Percentiles rank a stretch among this genome's conserved stretches.
phyloP scores from a whole-genome alignment of 2,888 invertebrate genomes.

The Sphaeridia pumilis region DNA sequence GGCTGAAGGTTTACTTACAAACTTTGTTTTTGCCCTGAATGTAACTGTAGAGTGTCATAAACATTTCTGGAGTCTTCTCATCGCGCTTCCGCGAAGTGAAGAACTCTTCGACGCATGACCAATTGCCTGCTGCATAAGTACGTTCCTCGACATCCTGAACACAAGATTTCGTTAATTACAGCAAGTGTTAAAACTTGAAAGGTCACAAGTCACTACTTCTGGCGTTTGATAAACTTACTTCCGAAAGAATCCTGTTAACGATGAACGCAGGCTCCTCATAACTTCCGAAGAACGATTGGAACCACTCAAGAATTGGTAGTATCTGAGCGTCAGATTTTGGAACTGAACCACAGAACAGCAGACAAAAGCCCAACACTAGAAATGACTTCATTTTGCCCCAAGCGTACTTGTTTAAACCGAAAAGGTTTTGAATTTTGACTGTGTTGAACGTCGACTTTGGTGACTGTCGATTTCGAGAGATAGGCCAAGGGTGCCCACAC shows the following conservation, averaged over 20 bases:
- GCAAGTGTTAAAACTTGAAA: background rate
- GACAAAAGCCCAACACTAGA: no score
- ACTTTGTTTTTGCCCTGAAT: constrained; percentile 32
- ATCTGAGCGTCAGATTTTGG: constrained; percentile 21
- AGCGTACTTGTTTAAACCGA: no score
- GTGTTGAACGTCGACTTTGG: no score
- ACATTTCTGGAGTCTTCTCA: constrained; percentile 28
- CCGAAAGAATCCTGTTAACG: constrained; percentile 20
- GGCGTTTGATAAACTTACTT: constrained; percentile 13
- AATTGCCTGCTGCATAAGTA: constrained; percentile 25
- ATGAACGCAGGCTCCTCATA: constrained; percentile 29
- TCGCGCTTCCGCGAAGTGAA: constrained; percentile 20
- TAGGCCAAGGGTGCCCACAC: no score
- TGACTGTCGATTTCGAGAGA: no score
- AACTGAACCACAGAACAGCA: background rate
- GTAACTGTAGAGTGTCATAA: constrained; percentile 26
- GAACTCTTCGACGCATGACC: constrained; percentile 32
- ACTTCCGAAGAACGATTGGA: constrained; percentile 31
- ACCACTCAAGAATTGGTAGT: constrained; percentile 32
- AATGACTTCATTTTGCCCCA: no score
- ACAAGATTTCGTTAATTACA: background rate
- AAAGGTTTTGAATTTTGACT: no score
- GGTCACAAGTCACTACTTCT: background rate
- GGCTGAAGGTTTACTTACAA: constrained; percentile 17
- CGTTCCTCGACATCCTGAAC: constrained; percentile 30